Base-by-base conservation (phyloP, 2,888 invertebrate genomes). In the Drosophila eohydei region DNA sequence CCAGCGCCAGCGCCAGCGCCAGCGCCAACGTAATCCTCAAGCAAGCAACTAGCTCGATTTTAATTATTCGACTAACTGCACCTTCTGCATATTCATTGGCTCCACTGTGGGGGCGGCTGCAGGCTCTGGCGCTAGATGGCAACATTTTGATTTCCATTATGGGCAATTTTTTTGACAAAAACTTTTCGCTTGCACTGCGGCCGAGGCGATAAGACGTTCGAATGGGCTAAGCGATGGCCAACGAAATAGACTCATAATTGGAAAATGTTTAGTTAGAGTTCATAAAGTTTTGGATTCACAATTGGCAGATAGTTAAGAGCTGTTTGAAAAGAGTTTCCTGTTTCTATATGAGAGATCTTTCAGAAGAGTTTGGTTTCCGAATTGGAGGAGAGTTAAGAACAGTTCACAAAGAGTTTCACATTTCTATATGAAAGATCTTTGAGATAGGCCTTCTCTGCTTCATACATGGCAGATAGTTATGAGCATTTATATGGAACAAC, bases 131-230 rank as follows among this genome's bases (percentile, higher is more conserved):
- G 46, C 30, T 16, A 50, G 48, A 38, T 44, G 59, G 46, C 50
- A 60, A 21, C 56, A 56, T 71, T 88, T 85, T 88, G 83, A 88
- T 83, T 83, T 82, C 73, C 83, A 82, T 88, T 88, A 69, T 52
- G 70, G 76, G 68, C 51, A 54, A 32, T 44, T 55, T 52, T 63
- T 38, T 63, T 32, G 43, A 41, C 9, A 8, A 57, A 74, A 83
- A 80, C 67, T 86, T 88, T 81, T 52, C 38, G 57, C 40, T 65
- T 61, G 76, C 81, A 55, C 62, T 83, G 65, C 74, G 81, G 58
- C 48, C 44, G 61, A 21, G 46, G 55, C 65, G 88, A 84, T 84
- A 84, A 84, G 88, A 67, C 68, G 9, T 21, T 8, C 51, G 34
- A 34, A 4, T 21, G 34, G 34, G 51, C 12, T 12, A 50, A 16